Conservation (phyloP, 2,888 invertebrate species). For the Drosophila lacicola region DNA sequence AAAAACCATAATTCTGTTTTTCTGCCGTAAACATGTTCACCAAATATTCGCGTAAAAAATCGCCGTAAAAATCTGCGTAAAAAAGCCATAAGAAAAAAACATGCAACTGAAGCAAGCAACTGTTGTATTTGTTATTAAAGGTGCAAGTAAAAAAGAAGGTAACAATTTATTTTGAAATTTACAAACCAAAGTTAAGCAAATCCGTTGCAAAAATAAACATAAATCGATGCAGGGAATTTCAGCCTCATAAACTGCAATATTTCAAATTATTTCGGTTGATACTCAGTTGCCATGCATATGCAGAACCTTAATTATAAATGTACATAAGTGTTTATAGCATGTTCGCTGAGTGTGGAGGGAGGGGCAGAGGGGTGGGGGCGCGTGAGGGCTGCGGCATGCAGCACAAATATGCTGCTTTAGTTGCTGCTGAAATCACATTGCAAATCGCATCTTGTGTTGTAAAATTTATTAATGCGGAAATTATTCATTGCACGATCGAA, state of each 20-base stretch:
- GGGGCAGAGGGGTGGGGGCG: neutral
- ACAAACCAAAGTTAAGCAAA: too few species aligned
- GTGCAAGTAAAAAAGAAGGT: too few species aligned
- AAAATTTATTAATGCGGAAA: slow-evolving; percentile 81
- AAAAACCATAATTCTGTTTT: too few species aligned
- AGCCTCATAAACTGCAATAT: slow-evolving; percentile 11
- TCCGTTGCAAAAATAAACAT: too few species aligned
- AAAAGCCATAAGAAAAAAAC: too few species aligned
- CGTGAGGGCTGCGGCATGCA: slow-evolving; percentile 3
- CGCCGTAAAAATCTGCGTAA: too few species aligned
- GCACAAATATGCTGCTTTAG: slow-evolving; percentile 20
- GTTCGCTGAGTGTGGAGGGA: neutral
- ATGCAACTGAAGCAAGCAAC: too few species aligned
- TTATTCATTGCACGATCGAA: slow-evolving; percentile 82
- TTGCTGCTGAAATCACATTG: slow-evolving; percentile 53
- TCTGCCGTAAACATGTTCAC: too few species aligned
- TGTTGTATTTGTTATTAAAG: too few species aligned
- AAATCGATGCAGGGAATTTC: too few species aligned
- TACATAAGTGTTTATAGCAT: slow-evolving; percentile 5
- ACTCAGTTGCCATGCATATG: slow-evolving; percentile 7
- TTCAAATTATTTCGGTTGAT: slow-evolving; percentile 27
- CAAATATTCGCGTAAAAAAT: too few species aligned
- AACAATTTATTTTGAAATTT: too few species aligned
- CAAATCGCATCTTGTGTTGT: slow-evolving; percentile 75
- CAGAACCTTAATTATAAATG: slow-evolving; percentile 19